Evolutionary conservation across 2,113 vertebrate species (phyloP), one percentile per base, ranked within the genome.

Genomic region (Acrocephalus kingi): DNA sequence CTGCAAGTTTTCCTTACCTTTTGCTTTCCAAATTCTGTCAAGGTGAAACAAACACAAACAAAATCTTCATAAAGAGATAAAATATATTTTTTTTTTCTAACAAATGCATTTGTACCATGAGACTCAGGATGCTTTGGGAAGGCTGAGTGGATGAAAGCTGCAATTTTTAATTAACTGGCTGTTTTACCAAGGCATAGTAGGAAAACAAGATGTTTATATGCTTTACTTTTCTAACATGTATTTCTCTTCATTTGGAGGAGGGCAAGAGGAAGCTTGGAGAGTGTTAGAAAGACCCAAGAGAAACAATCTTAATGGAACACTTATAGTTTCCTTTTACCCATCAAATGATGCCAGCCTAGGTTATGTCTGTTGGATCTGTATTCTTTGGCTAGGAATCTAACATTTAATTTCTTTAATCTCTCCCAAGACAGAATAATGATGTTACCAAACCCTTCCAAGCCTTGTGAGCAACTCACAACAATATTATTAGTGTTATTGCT

Each of bases 381-480:
- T 76, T 92, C 69, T 54, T 94, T 85, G 83, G 67, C 78, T 80
- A 74, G 45, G 58, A 84, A 66, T 56, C 58, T 92, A 87, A 87
- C 49, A 75, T 89, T 59, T 87, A 89, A 89, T 95, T 85, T 86
- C 72, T 89, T 92, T 86, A 49, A 89, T 94, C 35, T 96, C 87
- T 96, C 86, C 69, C 90, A 86, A 84, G 91, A 73, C 51, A 80
- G 74, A 85, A 23, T 49, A 91, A 87, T 61, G 48, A 93, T 90
- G 79, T 86, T 93, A 85, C 75, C 62, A 92, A 90, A 87, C 63
- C 64, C 45, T 72, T 91, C 69, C 77, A 92, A 87, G 96, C 52
- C 66, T 71, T 79, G 80, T 95, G 83, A 96, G 64, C 76, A 74
- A 52, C 83, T 77, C 90, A 74, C 51, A 94, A 52, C 64, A 89